phyloP scores from a whole-genome alignment of 2,113 vertebrate species.

The Campylomormyrus tamandua region DNA sequence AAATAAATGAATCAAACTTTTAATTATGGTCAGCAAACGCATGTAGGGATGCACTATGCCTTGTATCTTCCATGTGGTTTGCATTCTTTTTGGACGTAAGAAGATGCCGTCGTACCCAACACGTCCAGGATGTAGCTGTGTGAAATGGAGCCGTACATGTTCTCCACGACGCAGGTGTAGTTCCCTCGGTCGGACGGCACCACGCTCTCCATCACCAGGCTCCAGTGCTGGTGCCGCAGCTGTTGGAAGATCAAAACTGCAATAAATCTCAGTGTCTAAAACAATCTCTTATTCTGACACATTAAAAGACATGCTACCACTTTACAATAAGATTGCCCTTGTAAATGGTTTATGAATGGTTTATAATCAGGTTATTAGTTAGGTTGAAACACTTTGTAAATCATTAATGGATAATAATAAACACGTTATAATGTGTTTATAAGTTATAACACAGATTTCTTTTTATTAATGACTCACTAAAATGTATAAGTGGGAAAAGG shows the following conservation, averaged over 20 bases:
- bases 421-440: too few species aligned
- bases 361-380: not conserved
- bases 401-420: too few species aligned
- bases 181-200: conserved; percentile 95
- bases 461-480: too few species aligned
- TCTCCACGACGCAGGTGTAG: conserved; percentile 93
- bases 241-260: conserved; percentile 32
- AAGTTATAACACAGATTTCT: too few species aligned
- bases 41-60: not conserved
- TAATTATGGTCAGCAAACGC: not conserved
- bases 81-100: not conserved
- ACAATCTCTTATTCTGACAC: not conserved
- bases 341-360: not conserved
- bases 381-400: not conserved
- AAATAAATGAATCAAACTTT: not conserved
- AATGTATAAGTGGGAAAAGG: too few species aligned
- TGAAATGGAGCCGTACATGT: conserved; percentile 76
- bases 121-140: conserved; percentile 93
- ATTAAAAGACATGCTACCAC: not conserved
- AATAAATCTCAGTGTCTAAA: not conserved
- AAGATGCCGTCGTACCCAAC: conserved; percentile 69
- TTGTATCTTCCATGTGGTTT: not conserved
- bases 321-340: not conserved
- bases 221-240: conserved; percentile 97
- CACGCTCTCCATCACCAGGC: conserved; percentile 95